These are phyloP conservation scores for Bombycilla garrulus DNA, from an alignment of 2,113 vertebrate species.

Conservation along the genomic window DNA sequence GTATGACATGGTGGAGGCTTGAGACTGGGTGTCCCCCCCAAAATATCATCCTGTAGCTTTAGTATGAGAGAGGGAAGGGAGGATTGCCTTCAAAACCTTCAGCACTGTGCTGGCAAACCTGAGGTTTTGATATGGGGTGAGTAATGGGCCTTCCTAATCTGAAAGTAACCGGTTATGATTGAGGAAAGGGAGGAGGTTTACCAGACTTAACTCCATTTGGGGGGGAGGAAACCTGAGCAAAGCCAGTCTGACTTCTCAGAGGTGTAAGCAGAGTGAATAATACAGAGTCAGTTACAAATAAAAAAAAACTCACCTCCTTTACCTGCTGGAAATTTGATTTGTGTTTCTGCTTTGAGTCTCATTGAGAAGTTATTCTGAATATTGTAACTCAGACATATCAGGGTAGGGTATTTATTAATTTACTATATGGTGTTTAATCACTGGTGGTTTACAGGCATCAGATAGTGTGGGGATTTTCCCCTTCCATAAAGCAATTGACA, in stretches of 20 bases:
- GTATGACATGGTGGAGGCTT: accelerated
- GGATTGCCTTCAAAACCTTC: not conserved
- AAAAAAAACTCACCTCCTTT: not conserved
- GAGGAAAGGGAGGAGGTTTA: not conserved
- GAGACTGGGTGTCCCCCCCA: not conserved
- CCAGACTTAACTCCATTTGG: accelerated
- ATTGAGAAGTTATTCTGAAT: not conserved
- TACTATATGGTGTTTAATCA: not conserved
- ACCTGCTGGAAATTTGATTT: not conserved
- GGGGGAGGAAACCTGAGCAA: not conserved
- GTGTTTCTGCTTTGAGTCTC: not conserved
- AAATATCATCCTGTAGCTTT: not conserved
- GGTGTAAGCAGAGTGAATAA: not conserved
- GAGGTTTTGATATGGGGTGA: not conserved
- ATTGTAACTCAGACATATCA: not conserved
- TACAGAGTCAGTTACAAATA: not conserved
- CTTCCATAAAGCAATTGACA: not conserved
- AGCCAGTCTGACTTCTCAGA: not conserved
- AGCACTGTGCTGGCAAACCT: not conserved
- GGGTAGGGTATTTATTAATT: not conserved
- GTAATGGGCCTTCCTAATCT: not conserved
- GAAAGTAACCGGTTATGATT: not conserved
- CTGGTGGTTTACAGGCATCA: not conserved
- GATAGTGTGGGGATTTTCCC: not conserved
- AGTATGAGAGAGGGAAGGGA: not conserved